Evolutionary conservation across 2,888 invertebrate genomes (phyloP), one percentile per base, ranked within the genome.

Genomic region (Gandaritis pyraliata): DNA sequence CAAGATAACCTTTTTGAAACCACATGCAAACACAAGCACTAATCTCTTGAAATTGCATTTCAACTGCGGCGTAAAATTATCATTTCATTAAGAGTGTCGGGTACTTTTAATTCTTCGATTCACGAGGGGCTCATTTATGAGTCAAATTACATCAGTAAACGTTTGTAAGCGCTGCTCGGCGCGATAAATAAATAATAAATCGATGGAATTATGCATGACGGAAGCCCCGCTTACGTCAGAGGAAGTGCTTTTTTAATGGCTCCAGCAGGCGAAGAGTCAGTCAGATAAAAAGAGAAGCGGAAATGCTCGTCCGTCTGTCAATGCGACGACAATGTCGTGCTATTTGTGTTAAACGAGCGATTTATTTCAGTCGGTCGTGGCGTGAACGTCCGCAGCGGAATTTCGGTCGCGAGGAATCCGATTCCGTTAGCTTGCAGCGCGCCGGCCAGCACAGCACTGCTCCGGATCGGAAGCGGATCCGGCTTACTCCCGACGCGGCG

Each of bases 261-360:
- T 74, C 66, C 64, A 75, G 68, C 65, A 70, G 63, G 67, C 66
- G 66, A 69, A 68, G 58, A 72, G 72, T 70, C 57, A 72, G 72
- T 70, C 57, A 73, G 78, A 83, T 82, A 87, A 85, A 88, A 85
- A 87, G 85, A 87, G 82, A 84, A 89, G 82, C 89, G 90, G 89
- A 90, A 88, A 87, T 83, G 85, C 82, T 81, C 79, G 83, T 87
- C 82, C 78, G 87, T 85, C 85, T 87, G 88, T 88, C 88, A 86
- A 86, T 88, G 88, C 82, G 84, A 81, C 84, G 87, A 90, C 90
- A 90, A 87, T 90, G 87, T 85, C 80, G 85, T 83, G 88, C 90
- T 90, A 89, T 91, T 90, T 90, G 87, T 85, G 90, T 90, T 88
- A 88, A 88, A 90, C 84, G 86, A 85, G 86, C 89, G 87, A 88